Base-by-base conservation (phyloP, 2,797 vertebrate species). In the Chelonia mydas region DNA sequence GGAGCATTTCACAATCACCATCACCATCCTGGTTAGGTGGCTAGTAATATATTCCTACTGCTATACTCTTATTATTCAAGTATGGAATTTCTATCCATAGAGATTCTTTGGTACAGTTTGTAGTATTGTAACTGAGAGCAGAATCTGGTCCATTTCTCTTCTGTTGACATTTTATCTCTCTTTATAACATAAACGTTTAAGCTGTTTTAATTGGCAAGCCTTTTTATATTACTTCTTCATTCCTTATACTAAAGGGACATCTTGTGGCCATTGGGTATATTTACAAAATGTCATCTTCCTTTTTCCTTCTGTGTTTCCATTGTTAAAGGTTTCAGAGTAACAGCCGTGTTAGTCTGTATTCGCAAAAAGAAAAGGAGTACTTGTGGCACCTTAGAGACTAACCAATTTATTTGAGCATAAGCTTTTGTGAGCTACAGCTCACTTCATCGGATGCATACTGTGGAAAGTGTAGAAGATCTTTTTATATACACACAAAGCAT, bases 181-280 rank as follows among this genome's bases (percentile, higher is more conserved):
- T 3, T 0, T 13, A 11, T 49, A 87, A 37, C 1, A 37, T 77
- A 92, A 83, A 21, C 41, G 1, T 37, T 83, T 89, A 23, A 92
- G 33, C 13, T 51, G 11, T 81, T 61, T 49, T 77, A 45, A 77
- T 47, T 72, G 49, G 13, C 15, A 47, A 77, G 45, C 4, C 45
- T 47, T 77, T 76, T 77, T 49, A 49, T 31, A 77, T 77, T 31
- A 49, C 25, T 47, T 77, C 13, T 74, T 77, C 15, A 79, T 95
- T 90, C 2, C 50, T 92, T 93, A 91, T 96, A n/a, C 81, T 92
- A 83, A n/a, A 95, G 96, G 90, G 96, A 86, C 96, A 96, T 3
- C 97, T 96, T 72, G 92, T 95, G 96, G 94, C 79, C n/a, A 77
- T 93, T 49, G 16, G 2, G 0, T 86, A 33, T 90, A 65, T 78